These are phyloP conservation scores for Erithacus rubecula DNA, from an alignment of 2,797 vertebrate species.

Conservation along the genomic window DNA sequence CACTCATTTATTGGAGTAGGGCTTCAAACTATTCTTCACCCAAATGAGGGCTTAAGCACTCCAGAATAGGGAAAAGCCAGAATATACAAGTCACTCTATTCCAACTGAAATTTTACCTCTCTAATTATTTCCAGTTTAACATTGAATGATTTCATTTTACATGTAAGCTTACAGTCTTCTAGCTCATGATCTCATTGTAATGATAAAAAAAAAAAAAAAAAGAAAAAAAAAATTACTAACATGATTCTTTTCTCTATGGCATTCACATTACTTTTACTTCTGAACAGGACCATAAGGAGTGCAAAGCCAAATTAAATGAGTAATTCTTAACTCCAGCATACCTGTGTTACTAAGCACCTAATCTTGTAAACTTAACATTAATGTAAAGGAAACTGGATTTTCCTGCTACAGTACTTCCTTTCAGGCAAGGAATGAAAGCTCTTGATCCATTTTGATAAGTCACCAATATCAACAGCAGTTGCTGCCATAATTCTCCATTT, in stretches of 20 bases:
- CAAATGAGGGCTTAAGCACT: not conserved
- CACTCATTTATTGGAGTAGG: not conserved
- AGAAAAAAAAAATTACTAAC: not conserved
- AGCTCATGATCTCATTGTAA: not conserved
- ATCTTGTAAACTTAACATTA: not conserved
- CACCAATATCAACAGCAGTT: accelerated
- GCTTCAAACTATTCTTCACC: not conserved
- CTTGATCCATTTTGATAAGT: not conserved
- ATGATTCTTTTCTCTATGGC: not conserved
- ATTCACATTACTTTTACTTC: not conserved
- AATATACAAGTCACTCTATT: not conserved
- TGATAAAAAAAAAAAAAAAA: not conserved
- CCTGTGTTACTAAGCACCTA: accelerated
- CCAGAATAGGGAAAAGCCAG: not conserved
- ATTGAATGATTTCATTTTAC: not conserved
- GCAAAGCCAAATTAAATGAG: not conserved
- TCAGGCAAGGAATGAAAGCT: not conserved
- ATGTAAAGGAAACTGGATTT: not conserved
- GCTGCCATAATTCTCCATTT: not conserved
- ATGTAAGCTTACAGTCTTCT: not conserved
- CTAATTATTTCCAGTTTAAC: not conserved
- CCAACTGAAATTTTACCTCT: not conserved
- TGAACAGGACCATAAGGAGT: not conserved
- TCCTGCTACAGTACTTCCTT: not conserved
- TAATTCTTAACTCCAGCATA: not conserved